phyloP scores from a whole-genome alignment of 2,797 vertebrate species.

The Catharus ustulatus region DNA sequence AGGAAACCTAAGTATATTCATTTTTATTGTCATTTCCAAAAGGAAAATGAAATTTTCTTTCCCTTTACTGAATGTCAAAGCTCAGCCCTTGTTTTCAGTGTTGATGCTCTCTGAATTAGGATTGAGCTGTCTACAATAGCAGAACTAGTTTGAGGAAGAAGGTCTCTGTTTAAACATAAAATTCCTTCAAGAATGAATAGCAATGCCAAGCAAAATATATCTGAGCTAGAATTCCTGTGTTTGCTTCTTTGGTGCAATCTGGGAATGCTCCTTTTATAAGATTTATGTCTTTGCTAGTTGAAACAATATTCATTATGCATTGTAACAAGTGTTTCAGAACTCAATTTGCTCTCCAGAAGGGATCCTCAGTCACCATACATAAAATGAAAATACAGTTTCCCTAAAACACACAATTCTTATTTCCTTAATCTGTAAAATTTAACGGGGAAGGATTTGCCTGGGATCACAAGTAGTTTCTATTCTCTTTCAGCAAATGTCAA shows the following conservation, averaged over 20 bases:
- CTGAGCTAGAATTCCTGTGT: neutral
- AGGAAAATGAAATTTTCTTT: neutral
- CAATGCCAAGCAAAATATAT: neutral
- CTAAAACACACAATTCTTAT: neutral
- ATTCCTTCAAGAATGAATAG: neutral
- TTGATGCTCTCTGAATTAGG: neutral
- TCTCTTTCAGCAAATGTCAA: neutral
- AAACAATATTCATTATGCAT: neutral
- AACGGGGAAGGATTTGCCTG: neutral
- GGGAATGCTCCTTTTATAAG: neutral
- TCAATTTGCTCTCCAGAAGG: slow-evolving; percentile 26
- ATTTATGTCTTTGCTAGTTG: neutral
- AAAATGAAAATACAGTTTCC: neutral
- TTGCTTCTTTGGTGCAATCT: neutral
- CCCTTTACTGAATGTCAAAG: neutral
- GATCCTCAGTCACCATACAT: slow-evolving; percentile 20
- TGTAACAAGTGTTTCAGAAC: slow-evolving; percentile 27
- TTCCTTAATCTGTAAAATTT: neutral
- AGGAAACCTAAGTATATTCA: neutral
- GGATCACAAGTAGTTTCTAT: neutral
- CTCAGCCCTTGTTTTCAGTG: neutral
- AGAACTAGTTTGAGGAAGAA: neutral
- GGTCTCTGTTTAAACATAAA: neutral
- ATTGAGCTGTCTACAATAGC: neutral
- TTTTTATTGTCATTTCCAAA: neutral